Base-by-base conservation (phyloP, 37 sponge, comb jelly and placozoan genomes). In the Tethya wilhelma region DNA sequence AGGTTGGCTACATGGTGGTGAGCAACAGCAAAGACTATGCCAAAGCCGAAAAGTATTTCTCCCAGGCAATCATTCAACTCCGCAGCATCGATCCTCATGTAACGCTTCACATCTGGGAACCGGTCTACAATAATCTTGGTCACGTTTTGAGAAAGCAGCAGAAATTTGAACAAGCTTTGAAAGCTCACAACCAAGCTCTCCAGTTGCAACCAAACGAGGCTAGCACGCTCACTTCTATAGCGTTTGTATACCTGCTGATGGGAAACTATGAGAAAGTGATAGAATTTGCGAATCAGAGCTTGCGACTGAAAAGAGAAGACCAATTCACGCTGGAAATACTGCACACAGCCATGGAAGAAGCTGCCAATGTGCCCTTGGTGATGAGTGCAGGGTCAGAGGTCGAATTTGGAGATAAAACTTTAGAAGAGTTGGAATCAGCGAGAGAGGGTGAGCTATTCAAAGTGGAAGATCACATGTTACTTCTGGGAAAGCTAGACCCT, bases 61-160 rank as follows among this genome's bases (percentile, higher is more conserved):
- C 67, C 14, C 79, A 75, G 12, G 87, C 92, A 19, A 34, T 82
- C 2, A 56, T 30, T 0, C 56, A 79, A 22, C 62, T 91, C 5
- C 72, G 60, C 14, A n/a, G 57, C 11, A 67, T 73, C 32, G 87
- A 91, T 56, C 73, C 80, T 11, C 67, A 86, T 49, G 42, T 74
- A 22, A 82, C 92, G 4, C 36, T 78, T 56, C 67, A 29, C 26
- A 69, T 58, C 22, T 94, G 95, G 95, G 91, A 94, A 53, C 82
- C 91, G 2, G 68, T 94, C 25, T 90, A 89, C 79, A 90, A 87
- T 74, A 94, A 94, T 58, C 69, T 94, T 23, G 95, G 86, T 0
- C 95, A 94, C 57, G 88, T 86, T 19, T 65, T 64, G 57, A 49
- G 91, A 4, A 94, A 90, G 43, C 86, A 75, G 46, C 83, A 82